These are phyloP conservation scores for Bos taurus DNA, from an alignment of 2,113 vertebrate species.

Conservation along the genomic window DNA sequence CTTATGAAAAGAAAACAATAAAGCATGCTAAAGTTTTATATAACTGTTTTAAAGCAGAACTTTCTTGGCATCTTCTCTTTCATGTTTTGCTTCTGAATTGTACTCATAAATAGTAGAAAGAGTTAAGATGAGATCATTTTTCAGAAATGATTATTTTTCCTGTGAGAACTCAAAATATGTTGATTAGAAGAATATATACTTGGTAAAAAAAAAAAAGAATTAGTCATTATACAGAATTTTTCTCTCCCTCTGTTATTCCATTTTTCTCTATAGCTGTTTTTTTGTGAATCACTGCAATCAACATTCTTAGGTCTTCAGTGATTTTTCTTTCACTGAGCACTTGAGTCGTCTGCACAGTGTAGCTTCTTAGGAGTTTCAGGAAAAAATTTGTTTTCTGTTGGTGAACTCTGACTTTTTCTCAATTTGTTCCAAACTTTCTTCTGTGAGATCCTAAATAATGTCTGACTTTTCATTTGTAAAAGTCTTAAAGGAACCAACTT, in stretches of 20 bases:
- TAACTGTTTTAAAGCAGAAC: background rate
- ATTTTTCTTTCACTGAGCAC: constrained; percentile 1
- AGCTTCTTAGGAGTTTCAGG: background rate
- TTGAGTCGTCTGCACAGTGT: background rate
- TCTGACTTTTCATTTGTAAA: constrained; percentile 30
- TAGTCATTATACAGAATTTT: constrained; percentile 8
- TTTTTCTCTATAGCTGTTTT: background rate
- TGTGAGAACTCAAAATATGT: constrained; percentile 41
- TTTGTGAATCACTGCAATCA: background rate
- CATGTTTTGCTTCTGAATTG: constrained; percentile 10
- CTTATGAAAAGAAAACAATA: background rate
- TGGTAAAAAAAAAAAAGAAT: constrained; percentile 9
- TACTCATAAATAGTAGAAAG: constrained; percentile 6
- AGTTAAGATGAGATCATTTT: constrained; percentile 15
- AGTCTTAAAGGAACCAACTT: background rate
- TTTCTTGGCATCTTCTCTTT: background rate
- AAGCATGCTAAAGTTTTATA: background rate
- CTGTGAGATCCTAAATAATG: background rate
- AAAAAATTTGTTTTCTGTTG: background rate
- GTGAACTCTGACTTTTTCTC: background rate
- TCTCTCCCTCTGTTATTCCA: background rate
- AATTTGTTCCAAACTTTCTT: constrained; percentile 32
- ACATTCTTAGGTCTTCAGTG: background rate
- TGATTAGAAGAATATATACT: constrained; percentile 22
- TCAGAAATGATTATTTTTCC: constrained; percentile 36